A percentile compares a stretch with the other conserved stretches of the same genome.
Evolutionary conservation across 2,888 invertebrate species (phyloP).

Genomic region (Thera obeliscata): DNA sequence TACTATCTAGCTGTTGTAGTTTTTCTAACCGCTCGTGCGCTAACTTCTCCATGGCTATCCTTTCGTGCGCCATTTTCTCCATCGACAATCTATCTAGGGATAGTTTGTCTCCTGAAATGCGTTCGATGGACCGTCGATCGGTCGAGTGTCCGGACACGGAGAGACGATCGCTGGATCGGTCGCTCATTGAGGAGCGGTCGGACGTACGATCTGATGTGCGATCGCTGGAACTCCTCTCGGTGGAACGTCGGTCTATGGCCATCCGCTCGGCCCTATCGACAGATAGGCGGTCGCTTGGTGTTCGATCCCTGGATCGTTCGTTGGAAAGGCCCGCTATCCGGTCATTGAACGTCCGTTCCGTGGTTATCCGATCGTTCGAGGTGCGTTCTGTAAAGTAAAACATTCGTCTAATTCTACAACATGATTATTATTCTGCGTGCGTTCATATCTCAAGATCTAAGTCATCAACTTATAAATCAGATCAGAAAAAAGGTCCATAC

Average conservation of each 20-base stretch:
- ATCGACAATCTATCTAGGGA: slow-evolving; percentile 46
- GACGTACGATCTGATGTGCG: slow-evolving; percentile 42
- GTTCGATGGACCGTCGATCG: slow-evolving; percentile 50
- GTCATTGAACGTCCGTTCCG: slow-evolving; percentile 38
- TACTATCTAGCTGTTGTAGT: slow-evolving; percentile 39
- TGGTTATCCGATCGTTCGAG: slow-evolving; percentile 50
- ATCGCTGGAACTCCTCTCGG: slow-evolving; percentile 45
- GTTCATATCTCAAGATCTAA: too few relatives aligned
- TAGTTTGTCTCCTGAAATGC: slow-evolving; percentile 37
- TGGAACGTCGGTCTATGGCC: slow-evolving; percentile 44
- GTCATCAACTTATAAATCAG: too few relatives aligned
- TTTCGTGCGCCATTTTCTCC: slow-evolving; percentile 53
- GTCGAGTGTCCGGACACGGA: slow-evolving; percentile 46
- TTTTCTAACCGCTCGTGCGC: slow-evolving; percentile 51
- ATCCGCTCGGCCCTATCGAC: slow-evolving; percentile 39
- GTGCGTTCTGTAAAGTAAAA: slow-evolving; percentile 41
- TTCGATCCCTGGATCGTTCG: slow-evolving; percentile 40
- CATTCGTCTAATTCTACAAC: neutral
- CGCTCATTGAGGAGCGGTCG: slow-evolving; percentile 39
- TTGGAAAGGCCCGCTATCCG: slow-evolving; percentile 23
- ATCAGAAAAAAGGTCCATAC: too few relatives aligned
- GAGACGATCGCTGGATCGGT: slow-evolving; percentile 44
- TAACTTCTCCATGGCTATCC: slow-evolving; percentile 53
- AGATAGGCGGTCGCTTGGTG: slow-evolving; percentile 45
- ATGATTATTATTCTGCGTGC: too few relatives aligned